Evolutionary conservation across 2,113 vertebrate genomes (phyloP), one percentile per base, ranked within the genome.

Genomic region (Cavia porcellus): DNA sequence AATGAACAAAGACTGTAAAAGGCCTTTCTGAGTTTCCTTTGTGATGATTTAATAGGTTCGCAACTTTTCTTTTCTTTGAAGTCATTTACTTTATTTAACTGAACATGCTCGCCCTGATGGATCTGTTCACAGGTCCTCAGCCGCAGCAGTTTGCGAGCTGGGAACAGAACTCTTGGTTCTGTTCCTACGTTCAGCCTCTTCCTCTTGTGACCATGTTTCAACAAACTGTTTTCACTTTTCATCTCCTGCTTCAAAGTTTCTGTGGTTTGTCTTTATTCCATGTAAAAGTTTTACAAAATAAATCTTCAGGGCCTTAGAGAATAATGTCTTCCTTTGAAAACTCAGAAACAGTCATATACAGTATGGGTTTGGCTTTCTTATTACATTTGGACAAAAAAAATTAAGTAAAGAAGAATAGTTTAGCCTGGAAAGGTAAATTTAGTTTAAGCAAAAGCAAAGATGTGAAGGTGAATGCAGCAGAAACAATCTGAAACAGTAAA

Each of bases 201-300:
- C 80, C 61, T 96, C 95, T 96, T 32, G 77, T 88, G 74, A 85
- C 70, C 83, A 30, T 66, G 88, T 95, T 97, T 93, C 95, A 97
- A 94, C 38, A 94, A 86, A 55, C 66, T 83, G 57, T 79, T 59
- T 97, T 96, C 93, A 94, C 72, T 95, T 97, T 97, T 94, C 96
- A 95, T 90, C 93, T 92, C 70, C 52, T 77, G 64, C 87, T 97
- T 93, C 92, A 96, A 90, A 79, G 82, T 93, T 97, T 96, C 90
- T 97, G 97, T 90, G 97, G 95, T 97, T 95, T 96, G 59, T 42
- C 81, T 93, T 93, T n/a, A 81, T 95, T 97, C 77, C 93, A 74
- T 82, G 74, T 90, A 90, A 75, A 94, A 90, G 47, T 95, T 94
- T 96, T 96, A 94, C 89, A 96, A 96, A 97, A 96, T 96, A 98